Percentiles rank a stretch among this genome's conserved stretches.
phyloP scores from a whole-genome alignment of 1,140 invertebrate genomes.

The Trichoplusia ni region DNA sequence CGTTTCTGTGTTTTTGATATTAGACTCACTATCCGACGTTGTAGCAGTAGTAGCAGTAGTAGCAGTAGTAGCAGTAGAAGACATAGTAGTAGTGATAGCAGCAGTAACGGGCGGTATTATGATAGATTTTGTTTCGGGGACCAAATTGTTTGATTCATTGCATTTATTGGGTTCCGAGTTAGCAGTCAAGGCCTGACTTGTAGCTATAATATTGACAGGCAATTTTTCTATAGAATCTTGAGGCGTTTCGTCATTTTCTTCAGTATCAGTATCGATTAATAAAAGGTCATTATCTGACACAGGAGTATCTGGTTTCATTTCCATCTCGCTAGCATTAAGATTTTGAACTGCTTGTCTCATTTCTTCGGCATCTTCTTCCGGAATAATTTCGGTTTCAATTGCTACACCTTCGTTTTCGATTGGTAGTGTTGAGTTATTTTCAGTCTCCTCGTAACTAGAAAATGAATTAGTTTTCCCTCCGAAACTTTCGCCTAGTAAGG shows the following conservation, averaged over 20 bases:
- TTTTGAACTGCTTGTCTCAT: constrained; percentile 90
- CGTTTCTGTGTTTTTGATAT: constrained; percentile 43
- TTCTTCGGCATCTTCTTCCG: constrained; percentile 88
- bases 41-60: too few relatives aligned
- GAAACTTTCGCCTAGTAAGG: constrained; percentile 92
- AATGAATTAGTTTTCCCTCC: constrained; percentile 81
- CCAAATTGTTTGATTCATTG: constrained; percentile 42
- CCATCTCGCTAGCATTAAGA: constrained; percentile 87
- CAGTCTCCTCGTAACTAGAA: constrained; percentile 78
- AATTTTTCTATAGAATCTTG: constrained; percentile 70
- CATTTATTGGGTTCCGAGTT: constrained; percentile 44
- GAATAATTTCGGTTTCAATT: constrained; percentile 81
- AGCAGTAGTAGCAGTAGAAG: too few relatives aligned
- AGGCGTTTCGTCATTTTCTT: constrained; percentile 82
- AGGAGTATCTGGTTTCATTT: constrained; percentile 91
- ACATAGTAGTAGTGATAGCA: too few relatives aligned
- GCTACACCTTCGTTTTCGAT: constrained; percentile 69
- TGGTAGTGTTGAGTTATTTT: constrained; percentile 62
- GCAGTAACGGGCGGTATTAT: constrained; percentile 51
- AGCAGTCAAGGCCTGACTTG: constrained; percentile 58
- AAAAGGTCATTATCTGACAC: constrained; percentile 91
- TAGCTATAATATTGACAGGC: constrained; percentile 69
- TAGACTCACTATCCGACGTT: constrained; percentile 43
- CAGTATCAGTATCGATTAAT: constrained; percentile 93
- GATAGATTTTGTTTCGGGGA: constrained; percentile 57